Evolutionary conservation across 2,888 invertebrate species (phyloP).

Genomic region (Aporophyla nigra): DNA sequence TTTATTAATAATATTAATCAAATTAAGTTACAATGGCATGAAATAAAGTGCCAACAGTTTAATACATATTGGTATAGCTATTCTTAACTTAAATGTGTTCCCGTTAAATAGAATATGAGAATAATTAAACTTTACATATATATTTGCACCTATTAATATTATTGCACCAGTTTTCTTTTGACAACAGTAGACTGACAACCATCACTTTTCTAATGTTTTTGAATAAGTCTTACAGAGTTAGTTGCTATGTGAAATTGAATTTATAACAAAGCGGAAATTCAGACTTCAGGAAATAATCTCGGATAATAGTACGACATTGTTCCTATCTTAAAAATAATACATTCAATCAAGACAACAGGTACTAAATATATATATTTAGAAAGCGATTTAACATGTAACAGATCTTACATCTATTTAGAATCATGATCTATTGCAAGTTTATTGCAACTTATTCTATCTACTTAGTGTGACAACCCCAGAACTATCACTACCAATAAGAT

Average conservation of each 20-base stretch:
- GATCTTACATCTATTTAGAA: conserved; percentile 22
- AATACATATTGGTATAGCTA: conserved; percentile 4
- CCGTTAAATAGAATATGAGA: neutral
- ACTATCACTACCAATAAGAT: conserved; percentile 8
- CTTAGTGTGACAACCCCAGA: conserved; percentile 7
- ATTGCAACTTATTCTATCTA: conserved; percentile 14
- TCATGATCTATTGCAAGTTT: conserved; percentile 16
- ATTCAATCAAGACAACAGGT: conserved; percentile 1
- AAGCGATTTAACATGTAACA: neutral
- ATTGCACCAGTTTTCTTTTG: conserved; percentile 9
- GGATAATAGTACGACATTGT: neutral
- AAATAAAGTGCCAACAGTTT: conserved; percentile 26
- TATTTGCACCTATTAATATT: conserved; percentile 15
- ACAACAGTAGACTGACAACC: no score
- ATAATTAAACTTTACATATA: neutral
- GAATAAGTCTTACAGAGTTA: neutral
- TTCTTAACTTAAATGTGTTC: neutral
- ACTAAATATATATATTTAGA: conserved; percentile 3
- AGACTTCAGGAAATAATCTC: conserved; percentile 2
- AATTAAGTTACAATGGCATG: conserved; percentile 32
- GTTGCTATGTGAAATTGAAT: neutral
- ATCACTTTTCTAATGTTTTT: no score
- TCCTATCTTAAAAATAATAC: conserved; percentile 21
- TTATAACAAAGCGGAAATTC: neutral
- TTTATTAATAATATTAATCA: conserved; percentile 26